A percentile compares a stretch with the other conserved stretches of the same genome.
These are phyloP conservation scores for Calliopsis andreniformis DNA, from an alignment of 1,140 invertebrate species.

Conservation along the genomic window DNA sequence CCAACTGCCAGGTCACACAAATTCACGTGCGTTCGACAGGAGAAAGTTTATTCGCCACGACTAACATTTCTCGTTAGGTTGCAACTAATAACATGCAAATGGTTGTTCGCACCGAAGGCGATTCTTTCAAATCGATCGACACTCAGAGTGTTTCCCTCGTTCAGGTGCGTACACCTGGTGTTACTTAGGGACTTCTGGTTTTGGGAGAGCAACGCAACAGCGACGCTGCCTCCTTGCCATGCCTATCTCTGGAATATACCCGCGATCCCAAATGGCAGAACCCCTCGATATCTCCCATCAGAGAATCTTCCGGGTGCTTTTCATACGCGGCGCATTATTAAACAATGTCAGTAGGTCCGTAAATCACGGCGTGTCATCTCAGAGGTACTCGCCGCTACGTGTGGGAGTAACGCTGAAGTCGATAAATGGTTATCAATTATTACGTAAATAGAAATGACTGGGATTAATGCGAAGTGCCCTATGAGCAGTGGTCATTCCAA, in stretches of 20 bases:
- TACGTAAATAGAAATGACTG: background rate
- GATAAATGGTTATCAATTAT: constrained; percentile 33
- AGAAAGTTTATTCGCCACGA: constrained; percentile 7
- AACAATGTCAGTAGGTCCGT: constrained; percentile 24
- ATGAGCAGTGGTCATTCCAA: background rate
- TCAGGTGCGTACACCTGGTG: constrained; percentile 30
- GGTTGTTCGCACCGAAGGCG: background rate
- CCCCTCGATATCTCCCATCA: constrained; percentile 23
- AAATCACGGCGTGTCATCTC: constrained; percentile 17
- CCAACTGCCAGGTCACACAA: constrained; percentile 6
- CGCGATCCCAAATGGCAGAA: constrained; percentile 22
- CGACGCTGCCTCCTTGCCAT: background rate
- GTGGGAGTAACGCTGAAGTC: constrained; percentile 20
- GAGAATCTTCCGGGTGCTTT: constrained; percentile 24
- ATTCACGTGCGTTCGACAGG: constrained; percentile 15
- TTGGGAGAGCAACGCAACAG: constrained; percentile 11
- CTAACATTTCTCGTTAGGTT: background rate
- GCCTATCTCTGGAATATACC: constrained; percentile 10
- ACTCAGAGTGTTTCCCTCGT: constrained; percentile 18
- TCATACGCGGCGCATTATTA: constrained; percentile 34
- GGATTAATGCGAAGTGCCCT: background rate
- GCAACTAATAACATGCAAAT: background rate
- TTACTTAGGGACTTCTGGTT: constrained; percentile 29
- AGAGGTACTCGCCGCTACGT: background rate
- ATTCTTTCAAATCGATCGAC: constrained; percentile 16